Percentiles rank a stretch among this genome's conserved stretches.
phyloP scores from a whole-genome alignment of 2,888 invertebrate species.

The Drosophila acutilabella region DNA sequence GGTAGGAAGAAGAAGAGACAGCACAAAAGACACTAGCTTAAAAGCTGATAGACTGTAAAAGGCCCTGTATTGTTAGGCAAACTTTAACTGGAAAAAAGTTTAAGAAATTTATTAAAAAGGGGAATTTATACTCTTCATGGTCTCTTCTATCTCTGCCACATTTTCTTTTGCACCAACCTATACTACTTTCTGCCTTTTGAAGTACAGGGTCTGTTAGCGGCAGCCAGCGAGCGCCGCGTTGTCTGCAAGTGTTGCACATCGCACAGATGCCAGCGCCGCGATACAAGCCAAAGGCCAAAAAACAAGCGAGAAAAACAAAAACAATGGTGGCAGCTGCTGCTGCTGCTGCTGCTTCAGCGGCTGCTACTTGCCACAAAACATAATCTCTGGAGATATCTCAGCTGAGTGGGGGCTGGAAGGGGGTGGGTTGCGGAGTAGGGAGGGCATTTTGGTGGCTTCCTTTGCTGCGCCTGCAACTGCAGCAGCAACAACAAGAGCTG shows the following conservation, averaged over 20 bases:
- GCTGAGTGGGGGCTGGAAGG: conserved; percentile 33
- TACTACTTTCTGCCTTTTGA: too few species aligned
- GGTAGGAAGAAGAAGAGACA: neutral
- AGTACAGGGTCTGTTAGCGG: conserved; percentile 12
- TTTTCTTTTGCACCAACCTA: too few species aligned
- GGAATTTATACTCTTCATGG: too few species aligned
- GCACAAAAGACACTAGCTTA: neutral
- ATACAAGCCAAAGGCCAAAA: conserved; percentile 79
- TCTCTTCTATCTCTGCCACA: too few species aligned
- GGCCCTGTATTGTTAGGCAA: too few species aligned
- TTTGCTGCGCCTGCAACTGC: conserved; percentile 22
- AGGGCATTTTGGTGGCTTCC: conserved; percentile 78
- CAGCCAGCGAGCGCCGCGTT: conserved; percentile 72
- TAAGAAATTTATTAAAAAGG: too few species aligned
- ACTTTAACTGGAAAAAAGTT: too few species aligned
- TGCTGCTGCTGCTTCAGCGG: neutral
- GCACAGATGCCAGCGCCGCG: conserved; percentile 78
- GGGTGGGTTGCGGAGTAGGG: conserved; percentile 39
- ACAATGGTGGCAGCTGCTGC: conserved; percentile 80
- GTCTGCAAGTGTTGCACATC: conserved; percentile 81
- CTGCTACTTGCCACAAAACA: conserved; percentile 78
- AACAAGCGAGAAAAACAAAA: conserved; percentile 64
- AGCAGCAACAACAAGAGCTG: conserved; percentile 36
- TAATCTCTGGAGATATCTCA: conserved; percentile 79
- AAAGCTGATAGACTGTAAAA: too few species aligned